phyloP scores from a whole-genome alignment of 2,113 vertebrate species.

The Penelope pileata region DNA sequence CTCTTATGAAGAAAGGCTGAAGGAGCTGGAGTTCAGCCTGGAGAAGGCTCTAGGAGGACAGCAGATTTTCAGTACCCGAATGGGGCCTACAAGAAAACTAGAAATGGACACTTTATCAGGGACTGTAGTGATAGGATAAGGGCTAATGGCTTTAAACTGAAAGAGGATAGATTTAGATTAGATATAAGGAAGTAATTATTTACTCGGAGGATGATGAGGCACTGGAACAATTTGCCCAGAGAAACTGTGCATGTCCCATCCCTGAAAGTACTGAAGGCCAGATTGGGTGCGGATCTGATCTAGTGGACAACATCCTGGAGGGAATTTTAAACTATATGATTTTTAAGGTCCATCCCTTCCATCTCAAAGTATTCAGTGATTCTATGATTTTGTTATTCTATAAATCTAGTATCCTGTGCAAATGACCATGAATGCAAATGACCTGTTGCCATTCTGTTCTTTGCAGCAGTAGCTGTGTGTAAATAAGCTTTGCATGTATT shows the following conservation, averaged over 20 bases:
- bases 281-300: background rate
- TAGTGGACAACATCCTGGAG: background rate
- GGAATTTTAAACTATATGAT: background rate
- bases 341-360: background rate
- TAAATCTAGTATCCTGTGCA: background rate
- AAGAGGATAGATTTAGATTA: too few species aligned
- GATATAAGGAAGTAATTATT: too few species aligned
- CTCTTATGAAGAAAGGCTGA: too few species aligned
- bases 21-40: too few species aligned
- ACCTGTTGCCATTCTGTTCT: background rate
- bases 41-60: too few species aligned
- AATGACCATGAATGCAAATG: accelerated
- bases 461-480: accelerated
- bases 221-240: background rate
- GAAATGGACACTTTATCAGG: too few species aligned
- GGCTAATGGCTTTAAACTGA: too few species aligned
- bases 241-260: background rate
- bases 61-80: too few species aligned
- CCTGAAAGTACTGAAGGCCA: background rate
- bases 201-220: too few species aligned
- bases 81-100: too few species aligned
- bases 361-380: background rate
- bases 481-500: background rate
- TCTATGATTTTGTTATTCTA: background rate
- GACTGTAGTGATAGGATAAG: too few species aligned